These are phyloP conservation scores for Meandrina meandrites DNA, from an alignment of 92 coral and sea anemone genomes.

Conservation along the genomic window DNA sequence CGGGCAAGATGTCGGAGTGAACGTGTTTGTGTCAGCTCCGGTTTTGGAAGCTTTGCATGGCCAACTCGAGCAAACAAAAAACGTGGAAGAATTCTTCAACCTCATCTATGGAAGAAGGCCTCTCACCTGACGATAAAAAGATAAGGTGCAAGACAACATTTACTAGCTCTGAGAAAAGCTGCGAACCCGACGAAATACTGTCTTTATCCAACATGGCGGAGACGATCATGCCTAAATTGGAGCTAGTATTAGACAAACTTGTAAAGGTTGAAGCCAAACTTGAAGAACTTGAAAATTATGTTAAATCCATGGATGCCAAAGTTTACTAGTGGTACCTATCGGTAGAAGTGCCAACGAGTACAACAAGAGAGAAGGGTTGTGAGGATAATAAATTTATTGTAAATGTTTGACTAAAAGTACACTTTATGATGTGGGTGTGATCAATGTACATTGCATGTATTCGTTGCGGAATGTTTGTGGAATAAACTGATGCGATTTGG, in stretches of 20 bases:
- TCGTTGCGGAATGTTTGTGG: too few species aligned
- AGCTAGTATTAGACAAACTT: neutral
- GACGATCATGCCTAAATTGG: neutral
- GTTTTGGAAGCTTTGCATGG: neutral
- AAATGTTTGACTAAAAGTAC: too few species aligned
- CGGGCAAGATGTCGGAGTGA: neutral
- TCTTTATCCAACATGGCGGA: conserved; percentile 1
- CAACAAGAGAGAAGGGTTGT: too few species aligned
- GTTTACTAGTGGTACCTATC: too few species aligned
- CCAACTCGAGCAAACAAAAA: neutral
- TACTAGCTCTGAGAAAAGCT: neutral
- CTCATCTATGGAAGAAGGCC: neutral
- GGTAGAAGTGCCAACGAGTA: too few species aligned
- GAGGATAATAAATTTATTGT: too few species aligned
- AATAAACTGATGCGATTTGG: too few species aligned
- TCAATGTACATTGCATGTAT: too few species aligned
- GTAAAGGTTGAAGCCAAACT: neutral
- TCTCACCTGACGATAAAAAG: neutral
- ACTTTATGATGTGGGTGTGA: too few species aligned
- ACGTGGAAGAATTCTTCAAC: neutral
- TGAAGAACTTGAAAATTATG: neutral
- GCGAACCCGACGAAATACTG: neutral
- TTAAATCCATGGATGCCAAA: conserved; percentile 1
- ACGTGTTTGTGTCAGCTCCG: conserved; percentile 5
- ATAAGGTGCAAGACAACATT: neutral